phyloP scores from a whole-genome alignment of 2,113 vertebrate species.

The Pollimyrus isidori region DNA sequence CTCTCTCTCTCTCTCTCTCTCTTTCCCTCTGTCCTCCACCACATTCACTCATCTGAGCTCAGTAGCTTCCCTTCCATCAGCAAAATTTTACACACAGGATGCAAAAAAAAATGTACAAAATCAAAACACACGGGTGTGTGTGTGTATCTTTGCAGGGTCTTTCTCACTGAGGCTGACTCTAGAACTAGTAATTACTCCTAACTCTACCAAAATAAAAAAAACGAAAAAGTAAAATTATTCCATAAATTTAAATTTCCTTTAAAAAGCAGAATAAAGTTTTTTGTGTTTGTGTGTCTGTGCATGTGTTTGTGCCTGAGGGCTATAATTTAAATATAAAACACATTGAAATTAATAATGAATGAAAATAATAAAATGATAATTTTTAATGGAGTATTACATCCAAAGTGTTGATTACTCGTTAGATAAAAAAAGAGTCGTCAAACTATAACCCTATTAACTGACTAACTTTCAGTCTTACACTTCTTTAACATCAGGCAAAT shows the following conservation, averaged over 20 bases:
- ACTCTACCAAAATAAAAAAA: neutral
- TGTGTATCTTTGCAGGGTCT: neutral
- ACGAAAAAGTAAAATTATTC: neutral
- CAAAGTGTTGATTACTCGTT: neutral
- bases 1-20: neutral
- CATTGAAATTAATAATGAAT: constrained; percentile 5
- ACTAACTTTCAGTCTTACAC: neutral
- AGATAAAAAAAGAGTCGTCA: neutral
- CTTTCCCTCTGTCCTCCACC: neutral
- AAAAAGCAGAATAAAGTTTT: neutral
- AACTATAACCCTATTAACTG: neutral
- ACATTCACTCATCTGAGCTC: constrained; percentile 2
- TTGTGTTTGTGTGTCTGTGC: neutral
- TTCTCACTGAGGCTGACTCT: neutral
- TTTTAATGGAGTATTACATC: neutral
- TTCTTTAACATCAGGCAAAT: neutral
- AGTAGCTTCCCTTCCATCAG: neutral
- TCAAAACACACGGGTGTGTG: neutral
- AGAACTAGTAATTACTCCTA: neutral
- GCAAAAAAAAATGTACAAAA: neutral
- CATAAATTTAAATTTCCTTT: neutral
- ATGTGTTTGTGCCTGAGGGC: neutral
- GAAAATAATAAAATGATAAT: neutral
- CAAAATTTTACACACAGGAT: constrained; percentile 2
- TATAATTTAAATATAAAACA: neutral